Evolutionary conservation across 2,888 invertebrate species (phyloP), one percentile per base, ranked within the genome.

Genomic region (Bruchidius siliquastri): DNA sequence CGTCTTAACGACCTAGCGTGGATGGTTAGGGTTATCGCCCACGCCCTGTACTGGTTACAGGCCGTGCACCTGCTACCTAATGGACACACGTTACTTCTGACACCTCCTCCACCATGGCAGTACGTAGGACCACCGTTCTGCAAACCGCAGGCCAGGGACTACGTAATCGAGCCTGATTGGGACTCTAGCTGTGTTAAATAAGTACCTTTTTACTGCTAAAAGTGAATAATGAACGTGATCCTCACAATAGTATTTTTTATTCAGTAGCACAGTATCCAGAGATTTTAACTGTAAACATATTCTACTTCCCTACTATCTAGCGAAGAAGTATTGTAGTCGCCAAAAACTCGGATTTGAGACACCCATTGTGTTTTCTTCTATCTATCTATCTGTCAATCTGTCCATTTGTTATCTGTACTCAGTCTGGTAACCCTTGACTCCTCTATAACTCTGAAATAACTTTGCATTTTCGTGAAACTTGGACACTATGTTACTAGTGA

Each of bases 111-210:
- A 6, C 85, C 83, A 83, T 82, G 77, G 26, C 83, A 81, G 73
- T 13, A 49, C 49, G 49, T 13, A 18, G 80, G 77, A 71, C 78
- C 77, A 4, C 83, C 81, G 10, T 67, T 83, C 22, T 82, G 80
- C 68, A 83, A 81, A 77, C 84, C 84, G 3, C 82, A 82, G 77
- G 82, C 78, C 68, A 80, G 82, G 72, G 84, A 85, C 79, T 85
- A 83, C 74, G 83, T 86, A 73, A 86, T 86, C 69, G 86, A 86
- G 78, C 85, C 86, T 2, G 85, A 85, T 76, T 86, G 85, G 86
- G 81, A 85, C 76, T 82, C 82, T n/a, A 70, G 75, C 75, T 13
- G 49, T 18, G 49, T 49, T 49, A 49, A 49, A 49, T 49, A 49
- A 49, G 49, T 49, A 49, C 49, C 49, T 49, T 13, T 4, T 49